Evolutionary conservation across 35 echinoderm and acorn worm genomes (phyloP), one percentile per base, ranked within the genome.

Genomic region (Chiridota heheva): DNA sequence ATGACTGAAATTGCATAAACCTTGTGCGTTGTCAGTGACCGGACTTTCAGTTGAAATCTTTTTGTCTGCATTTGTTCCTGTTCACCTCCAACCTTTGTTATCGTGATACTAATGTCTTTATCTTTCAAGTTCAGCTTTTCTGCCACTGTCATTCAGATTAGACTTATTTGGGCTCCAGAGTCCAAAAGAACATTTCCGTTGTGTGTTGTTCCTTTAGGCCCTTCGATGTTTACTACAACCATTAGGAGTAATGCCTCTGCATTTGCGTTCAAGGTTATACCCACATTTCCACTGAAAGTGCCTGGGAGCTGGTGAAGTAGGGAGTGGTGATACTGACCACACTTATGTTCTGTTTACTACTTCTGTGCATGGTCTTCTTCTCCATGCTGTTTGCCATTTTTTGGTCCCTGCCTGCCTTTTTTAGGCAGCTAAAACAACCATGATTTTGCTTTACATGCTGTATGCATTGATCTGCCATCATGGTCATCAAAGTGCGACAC

Each of bases 11-110:
- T 47, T 1, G 22, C 20, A 43, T 30, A 81, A 7, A 68, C 48
- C 46, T 45, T 1, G 30, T 87, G 56, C 17, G 8, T 80, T 5
- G 53, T 43, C 2, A 87, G 32, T 13, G 74, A 60, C n/a, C 55
- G 56, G 36, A 76, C 44, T 6, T 61, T 58, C 16, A 88, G 47
- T 34, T 63, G 76, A 55, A 72, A 93, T 28, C 42, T 74, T 41
- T 83, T 82, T 44, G 78, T 93, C 38, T 71, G n/a, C 26, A 88
- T 58, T 48, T 84, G 66, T 77, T 93, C 84, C 48, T 87, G 84
- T 60, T 88, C 84, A 41, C 77, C 84, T 20, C 84, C 84, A 41
- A 93, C 64, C 65, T 93, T 93, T 17, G 40, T 87, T 15, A 87
- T 93, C 20, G 90, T 93, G 60, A 79, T 78, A 30, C 30, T 66